These are phyloP conservation scores for Tetrao urogallus DNA, from an alignment of 2,113 vertebrate species.

Conservation along the genomic window DNA sequence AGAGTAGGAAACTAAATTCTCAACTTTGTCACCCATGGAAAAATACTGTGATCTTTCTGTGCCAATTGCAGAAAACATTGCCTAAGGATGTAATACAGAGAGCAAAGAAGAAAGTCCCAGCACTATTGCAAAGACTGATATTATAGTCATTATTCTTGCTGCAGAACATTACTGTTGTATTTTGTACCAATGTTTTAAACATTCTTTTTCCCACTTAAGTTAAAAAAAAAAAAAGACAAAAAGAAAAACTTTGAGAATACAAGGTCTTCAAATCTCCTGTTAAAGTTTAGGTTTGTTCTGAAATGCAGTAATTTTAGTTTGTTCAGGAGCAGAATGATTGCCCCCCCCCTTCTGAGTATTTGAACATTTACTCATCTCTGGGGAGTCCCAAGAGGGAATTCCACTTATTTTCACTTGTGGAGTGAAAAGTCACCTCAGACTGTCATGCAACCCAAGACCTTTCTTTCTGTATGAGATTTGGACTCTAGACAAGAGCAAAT, in stretches of 20 bases:
- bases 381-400: not conserved
- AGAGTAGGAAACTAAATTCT: not conserved
- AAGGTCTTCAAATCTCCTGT: not conserved
- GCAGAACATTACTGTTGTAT: not conserved
- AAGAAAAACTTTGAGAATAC: not conserved
- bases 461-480: not conserved
- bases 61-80: constrained; percentile 17
- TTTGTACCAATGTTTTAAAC: not conserved
- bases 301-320: not conserved
- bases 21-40: not conserved
- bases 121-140: not conserved
- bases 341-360: rapidly evolving
- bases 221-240: not conserved
- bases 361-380: not conserved
- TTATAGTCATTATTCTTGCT: not conserved
- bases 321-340: not conserved
- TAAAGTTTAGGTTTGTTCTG: not conserved
- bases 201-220: not conserved
- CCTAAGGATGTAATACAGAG: not conserved
- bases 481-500: not conserved
- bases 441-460: not conserved
- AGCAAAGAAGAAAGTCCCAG: not conserved
- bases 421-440: not conserved
- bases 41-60: not conserved
- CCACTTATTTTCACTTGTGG: not conserved